Evolutionary conservation across 2,888 invertebrate species (phyloP).

Genomic region (Crematogaster levior): DNA sequence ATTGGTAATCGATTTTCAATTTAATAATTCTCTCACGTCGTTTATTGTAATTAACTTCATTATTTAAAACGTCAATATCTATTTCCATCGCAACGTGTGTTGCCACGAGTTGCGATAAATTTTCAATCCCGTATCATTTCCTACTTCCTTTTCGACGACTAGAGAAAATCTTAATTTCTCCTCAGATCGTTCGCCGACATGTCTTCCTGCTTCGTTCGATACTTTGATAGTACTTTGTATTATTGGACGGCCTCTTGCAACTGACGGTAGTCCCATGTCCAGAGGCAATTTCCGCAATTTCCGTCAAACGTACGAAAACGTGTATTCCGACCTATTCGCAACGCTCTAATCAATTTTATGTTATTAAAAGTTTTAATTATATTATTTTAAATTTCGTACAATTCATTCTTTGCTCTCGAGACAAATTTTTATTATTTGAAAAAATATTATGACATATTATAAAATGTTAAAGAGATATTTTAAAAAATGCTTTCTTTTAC

Average conservation of each 20-base stretch:
- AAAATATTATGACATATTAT: background rate
- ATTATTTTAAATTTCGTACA: background rate
- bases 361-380: background rate
- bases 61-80: background rate
- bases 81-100: background rate
- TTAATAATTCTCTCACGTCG: background rate
- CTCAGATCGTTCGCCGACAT: background rate
- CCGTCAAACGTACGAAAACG: background rate
- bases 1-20: background rate
- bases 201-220: constrained; percentile 3
- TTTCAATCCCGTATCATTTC: constrained; percentile 2
- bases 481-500: background rate
- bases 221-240: constrained; percentile 14
- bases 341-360: background rate
- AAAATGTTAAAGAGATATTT: background rate
- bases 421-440: background rate
- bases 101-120: background rate
- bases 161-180: constrained; percentile 13
- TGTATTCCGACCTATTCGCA: background rate
- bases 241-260: background rate
- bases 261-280: background rate
- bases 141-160: background rate
- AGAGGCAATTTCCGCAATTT: background rate
- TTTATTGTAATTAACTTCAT: constrained; percentile 8
- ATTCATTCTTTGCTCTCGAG: background rate